Percentiles rank a stretch among this genome's conserved stretches.
phyloP scores from a whole-genome alignment of 2,888 invertebrate genomes.

The Macrophya annulata region DNA sequence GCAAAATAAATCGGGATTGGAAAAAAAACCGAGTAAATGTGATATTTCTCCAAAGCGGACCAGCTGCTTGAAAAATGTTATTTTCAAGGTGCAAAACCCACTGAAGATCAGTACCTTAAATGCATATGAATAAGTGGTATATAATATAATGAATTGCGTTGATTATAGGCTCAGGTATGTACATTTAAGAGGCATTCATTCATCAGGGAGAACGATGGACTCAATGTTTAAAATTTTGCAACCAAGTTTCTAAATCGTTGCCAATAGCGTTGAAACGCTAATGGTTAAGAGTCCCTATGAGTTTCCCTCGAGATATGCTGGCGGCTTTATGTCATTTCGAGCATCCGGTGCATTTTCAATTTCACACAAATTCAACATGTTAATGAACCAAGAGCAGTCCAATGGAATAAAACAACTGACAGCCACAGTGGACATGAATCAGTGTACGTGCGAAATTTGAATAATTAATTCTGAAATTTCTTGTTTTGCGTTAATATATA shows the following conservation, averaged over 20 bases:
- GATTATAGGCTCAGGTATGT: conserved; percentile 58
- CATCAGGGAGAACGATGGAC: conserved; percentile 52
- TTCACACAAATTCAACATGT: conserved; percentile 53
- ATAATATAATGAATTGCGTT: conserved; percentile 54
- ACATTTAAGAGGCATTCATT: conserved; percentile 55
- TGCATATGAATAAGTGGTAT: conserved; percentile 42
- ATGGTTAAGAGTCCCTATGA: conserved; percentile 36
- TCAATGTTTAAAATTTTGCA: conserved; percentile 45
- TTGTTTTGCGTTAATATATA: conserved; percentile 43
- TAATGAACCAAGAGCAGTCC: conserved; percentile 12
- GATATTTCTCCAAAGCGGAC: background rate
- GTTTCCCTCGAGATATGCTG: conserved; percentile 47
- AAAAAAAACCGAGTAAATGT: background rate
- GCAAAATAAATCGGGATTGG: too few species aligned
- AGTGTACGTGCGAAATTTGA: conserved; percentile 54
- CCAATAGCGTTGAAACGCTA: conserved; percentile 39
- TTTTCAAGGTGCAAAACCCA: background rate
- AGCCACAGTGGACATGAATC: conserved; percentile 56
- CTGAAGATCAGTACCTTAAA: background rate
- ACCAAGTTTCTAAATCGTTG: conserved; percentile 30
- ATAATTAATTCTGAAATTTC: conserved; percentile 38
- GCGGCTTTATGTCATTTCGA: conserved; percentile 29
- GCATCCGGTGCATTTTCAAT: conserved; percentile 44
- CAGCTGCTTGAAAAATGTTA: background rate
- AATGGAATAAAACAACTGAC: conserved; percentile 48